Percentiles rank a stretch among this genome's conserved stretches.
phyloP scores from a whole-genome alignment of 2,888 invertebrate genomes.

The Tridacna gigas region DNA sequence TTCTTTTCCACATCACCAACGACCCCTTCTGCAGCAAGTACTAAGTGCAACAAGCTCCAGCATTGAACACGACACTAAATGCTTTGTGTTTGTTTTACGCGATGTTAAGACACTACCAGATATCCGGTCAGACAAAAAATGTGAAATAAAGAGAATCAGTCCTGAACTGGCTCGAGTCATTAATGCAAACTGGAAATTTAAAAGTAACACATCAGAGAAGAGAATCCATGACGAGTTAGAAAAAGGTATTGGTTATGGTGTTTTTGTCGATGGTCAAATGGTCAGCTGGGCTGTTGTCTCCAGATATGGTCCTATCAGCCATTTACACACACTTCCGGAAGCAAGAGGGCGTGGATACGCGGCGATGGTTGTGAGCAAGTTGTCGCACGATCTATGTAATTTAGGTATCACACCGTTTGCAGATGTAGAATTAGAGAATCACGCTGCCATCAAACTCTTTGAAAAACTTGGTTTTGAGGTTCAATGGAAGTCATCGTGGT shows the following conservation, averaged over 20 bases:
- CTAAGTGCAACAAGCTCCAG: not conserved
- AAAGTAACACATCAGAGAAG: not conserved
- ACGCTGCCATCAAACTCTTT: not conserved
- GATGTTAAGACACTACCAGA: not conserved
- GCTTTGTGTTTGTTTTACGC: not conserved
- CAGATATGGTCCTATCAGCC: not conserved
- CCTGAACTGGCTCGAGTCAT: conserved; percentile 1
- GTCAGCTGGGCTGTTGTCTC: conserved; percentile 4
- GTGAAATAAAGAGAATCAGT: not conserved
- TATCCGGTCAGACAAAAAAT: not conserved
- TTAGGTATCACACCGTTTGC: conserved; percentile 13
- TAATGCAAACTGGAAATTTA: conserved; percentile 7
- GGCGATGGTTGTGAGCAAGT: not conserved
- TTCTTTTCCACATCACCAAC: conserved; percentile 5
- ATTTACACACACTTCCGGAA: conserved; percentile 13
- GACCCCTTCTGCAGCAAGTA: not conserved
- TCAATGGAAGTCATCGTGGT: not conserved
- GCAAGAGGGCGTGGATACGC: conserved; percentile 13
- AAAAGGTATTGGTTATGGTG: not conserved
- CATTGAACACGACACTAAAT: conserved; percentile 3
- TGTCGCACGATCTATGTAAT: not conserved
- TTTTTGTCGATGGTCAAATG: not conserved
- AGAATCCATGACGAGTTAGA: not conserved
- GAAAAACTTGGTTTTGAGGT: conserved; percentile 11
- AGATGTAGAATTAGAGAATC: conserved; percentile 5